Base-by-base conservation (phyloP, 2,113 vertebrate genomes). In the Edolisoma coerulescens region DNA sequence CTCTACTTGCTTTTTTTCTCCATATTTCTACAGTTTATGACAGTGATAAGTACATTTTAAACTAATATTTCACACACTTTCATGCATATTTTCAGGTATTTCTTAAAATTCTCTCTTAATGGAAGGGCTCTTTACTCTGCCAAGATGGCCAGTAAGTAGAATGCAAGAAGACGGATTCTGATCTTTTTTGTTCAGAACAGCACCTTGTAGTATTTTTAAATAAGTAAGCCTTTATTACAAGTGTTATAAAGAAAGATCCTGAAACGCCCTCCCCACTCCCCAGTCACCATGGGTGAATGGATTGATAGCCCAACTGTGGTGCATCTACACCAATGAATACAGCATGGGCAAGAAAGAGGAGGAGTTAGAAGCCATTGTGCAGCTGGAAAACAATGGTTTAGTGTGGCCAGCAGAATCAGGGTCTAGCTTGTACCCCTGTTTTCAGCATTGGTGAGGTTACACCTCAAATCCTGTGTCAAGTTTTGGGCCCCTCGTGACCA, bases 401-500 rank as follows among this genome's bases (percentile, higher is more conserved):
- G 19, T 18, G 33, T 27, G 30, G 39, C 19, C 50, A 65, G 59
- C 24, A 79, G 44, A 49, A n/a, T 6, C 18, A 73, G 39, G 39
- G 21, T 24, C 17, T 11, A 16, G 20, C n/a, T 4, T 7, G 1
- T 32, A 28, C 1, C 6, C 11, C 14, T 11, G 16, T 45, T 26
- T 19, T 64, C 5, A 7, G 32, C 37, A 30, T 1, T 69, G 33
- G 5, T 41, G 30, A 49, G 4, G 1, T 33, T 3, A 4, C 28
- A 59, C 7, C 23, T 44, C 3, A 5, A 63, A 44, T 54, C 13
- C 16, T 49, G 27, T 20, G 6, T 52, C 57, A 35, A 50, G 20
- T 69, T 81, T 61, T 75, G 54, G 42, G 19, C 6, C 9, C 5
- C 28, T 63, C 28, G 32, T 17, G 19, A 22, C 11, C 20, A 13